Evolutionary conservation across 2,888 invertebrate species (phyloP).

Genomic region (Atethmia centrago): DNA sequence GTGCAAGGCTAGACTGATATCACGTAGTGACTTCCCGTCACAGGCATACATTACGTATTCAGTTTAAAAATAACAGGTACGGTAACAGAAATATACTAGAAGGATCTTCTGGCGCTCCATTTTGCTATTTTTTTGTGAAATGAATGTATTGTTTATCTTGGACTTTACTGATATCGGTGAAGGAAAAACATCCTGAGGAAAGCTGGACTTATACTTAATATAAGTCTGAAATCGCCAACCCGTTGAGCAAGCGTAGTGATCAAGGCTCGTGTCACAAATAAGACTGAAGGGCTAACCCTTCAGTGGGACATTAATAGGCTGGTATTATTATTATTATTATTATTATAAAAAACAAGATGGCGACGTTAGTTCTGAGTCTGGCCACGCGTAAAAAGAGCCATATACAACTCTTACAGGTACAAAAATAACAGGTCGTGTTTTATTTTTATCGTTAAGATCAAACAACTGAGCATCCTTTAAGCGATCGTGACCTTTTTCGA

Average conservation of each 20-base stretch:
- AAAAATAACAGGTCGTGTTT: conserved; percentile 26
- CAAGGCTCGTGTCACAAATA: background rate
- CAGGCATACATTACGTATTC: conserved; percentile 14
- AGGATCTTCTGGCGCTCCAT: background rate
- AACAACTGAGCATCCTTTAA: conserved; percentile 29
- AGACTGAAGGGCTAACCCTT: no score
- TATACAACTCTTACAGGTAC: background rate
- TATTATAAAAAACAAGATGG: background rate
- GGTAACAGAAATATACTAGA: conserved; percentile 8
- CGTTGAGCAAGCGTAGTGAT: background rate
- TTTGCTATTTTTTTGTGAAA: no score
- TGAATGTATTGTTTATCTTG: no score
- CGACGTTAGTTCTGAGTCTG: background rate
- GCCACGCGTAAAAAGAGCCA: no score
- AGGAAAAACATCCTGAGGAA: background rate
- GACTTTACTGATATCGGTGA: background rate
- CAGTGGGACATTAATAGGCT: background rate
- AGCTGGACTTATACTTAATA: background rate
- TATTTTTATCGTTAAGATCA: conserved; percentile 33
- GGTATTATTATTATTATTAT: background rate
- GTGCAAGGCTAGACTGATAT: conserved; percentile 32
- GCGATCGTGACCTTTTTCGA: conserved; percentile 38
- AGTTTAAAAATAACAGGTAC: conserved; percentile 41
- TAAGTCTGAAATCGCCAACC: background rate
- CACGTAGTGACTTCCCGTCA: background rate